phyloP scores from a whole-genome alignment of 2,113 vertebrate species.

The Notothenia coriiceps region DNA sequence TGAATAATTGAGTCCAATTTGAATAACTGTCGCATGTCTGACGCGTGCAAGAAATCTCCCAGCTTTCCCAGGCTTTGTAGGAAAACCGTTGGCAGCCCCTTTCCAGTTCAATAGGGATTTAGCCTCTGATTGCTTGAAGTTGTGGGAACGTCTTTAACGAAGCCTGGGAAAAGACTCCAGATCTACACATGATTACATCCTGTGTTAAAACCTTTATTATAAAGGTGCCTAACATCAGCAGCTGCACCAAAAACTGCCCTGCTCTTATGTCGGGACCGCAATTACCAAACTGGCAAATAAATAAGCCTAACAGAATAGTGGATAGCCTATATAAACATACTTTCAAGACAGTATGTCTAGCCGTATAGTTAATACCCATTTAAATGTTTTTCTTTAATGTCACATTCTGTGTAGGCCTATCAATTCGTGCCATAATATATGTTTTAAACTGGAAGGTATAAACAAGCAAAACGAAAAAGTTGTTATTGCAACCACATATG shows the following conservation, averaged over 20 bases:
- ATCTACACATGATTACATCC: constrained; percentile 54
- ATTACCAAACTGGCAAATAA: not conserved
- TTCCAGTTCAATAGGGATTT: constrained; percentile 62
- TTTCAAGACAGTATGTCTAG: not conserved
- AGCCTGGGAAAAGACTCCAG: constrained; percentile 60
- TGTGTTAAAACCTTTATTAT: constrained; percentile 13
- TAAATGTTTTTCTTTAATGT: not conserved
- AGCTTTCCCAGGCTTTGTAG: constrained; percentile 63
- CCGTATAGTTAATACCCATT: not conserved
- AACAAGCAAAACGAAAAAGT: no score
- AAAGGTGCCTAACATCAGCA: constrained; percentile 13
- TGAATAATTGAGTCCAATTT: constrained; percentile 81
- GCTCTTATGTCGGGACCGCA: not conserved
- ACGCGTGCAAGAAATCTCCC: constrained; percentile 83
- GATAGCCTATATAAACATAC: not conserved
- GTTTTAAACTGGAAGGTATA: not conserved
- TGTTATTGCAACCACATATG: no score
- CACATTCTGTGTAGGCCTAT: not conserved
- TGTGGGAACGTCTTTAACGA: constrained; percentile 49
- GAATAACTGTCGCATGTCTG: constrained; percentile 87
- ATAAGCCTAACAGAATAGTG: not conserved
- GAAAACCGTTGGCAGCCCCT: constrained; percentile 73
- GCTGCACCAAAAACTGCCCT: constrained; percentile 15
- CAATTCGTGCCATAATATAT: not conserved
- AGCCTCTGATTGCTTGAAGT: constrained; percentile 23